These are phyloP conservation scores for Macropis europaea DNA, from an alignment of 2,888 invertebrate genomes.

Conservation along the genomic window DNA sequence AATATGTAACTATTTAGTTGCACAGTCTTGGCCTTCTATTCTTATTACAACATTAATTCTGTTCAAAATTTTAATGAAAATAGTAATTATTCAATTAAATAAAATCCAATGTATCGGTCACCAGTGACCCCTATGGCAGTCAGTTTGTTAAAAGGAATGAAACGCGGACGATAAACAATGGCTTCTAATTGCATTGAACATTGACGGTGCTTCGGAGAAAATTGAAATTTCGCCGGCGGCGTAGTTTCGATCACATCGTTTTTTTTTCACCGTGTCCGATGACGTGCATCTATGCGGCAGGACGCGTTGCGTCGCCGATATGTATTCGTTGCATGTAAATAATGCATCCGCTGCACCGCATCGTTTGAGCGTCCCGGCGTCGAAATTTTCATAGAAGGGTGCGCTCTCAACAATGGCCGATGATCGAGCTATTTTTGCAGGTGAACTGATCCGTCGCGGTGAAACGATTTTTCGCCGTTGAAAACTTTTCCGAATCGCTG, in stretches of 20 bases:
- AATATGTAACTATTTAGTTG: too few species aligned
- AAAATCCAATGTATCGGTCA: not conserved
- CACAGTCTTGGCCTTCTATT: too few species aligned
- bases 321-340: constrained; percentile 46
- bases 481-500: constrained; percentile 22
- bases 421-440: constrained; percentile 65
- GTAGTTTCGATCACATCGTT: constrained; percentile 21
- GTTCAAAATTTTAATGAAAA: too few species aligned
- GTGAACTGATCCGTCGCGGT: constrained; percentile 45
- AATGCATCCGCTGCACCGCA: constrained; percentile 50
- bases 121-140: not conserved
- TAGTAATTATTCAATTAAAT: not conserved
- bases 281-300: constrained; percentile 57
- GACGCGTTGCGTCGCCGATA: constrained; percentile 39
- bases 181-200: constrained; percentile 25
- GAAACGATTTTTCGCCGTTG: constrained; percentile 45
- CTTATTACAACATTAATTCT: too few species aligned
- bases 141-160: not conserved
- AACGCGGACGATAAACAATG: not conserved
- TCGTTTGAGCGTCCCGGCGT: constrained; percentile 36
- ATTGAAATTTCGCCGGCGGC: constrained; percentile 1
- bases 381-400: constrained; percentile 54
- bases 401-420: constrained; percentile 48
- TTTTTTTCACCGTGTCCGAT: constrained; percentile 48
- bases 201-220: constrained; percentile 14